phyloP scores from a whole-genome alignment of 2,113 vertebrate species.

The Prunella himalayana region DNA sequence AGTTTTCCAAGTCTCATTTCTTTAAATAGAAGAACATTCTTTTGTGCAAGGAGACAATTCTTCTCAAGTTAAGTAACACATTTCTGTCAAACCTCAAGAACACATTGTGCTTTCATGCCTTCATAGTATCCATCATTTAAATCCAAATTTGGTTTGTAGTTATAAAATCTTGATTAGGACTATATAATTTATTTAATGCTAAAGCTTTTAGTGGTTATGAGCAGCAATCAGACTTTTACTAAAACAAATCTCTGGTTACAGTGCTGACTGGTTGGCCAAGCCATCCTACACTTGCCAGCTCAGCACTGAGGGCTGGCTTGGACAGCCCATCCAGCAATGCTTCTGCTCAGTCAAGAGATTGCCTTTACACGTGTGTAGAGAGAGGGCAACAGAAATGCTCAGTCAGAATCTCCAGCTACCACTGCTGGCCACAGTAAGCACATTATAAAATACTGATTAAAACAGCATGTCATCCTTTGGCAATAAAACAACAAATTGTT shows the following conservation, averaged over 20 bases:
- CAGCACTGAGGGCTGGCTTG: not conserved
- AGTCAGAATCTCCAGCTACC: not conserved
- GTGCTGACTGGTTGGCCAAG: not conserved
- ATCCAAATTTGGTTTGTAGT: constrained; percentile 36
- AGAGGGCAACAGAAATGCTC: not conserved
- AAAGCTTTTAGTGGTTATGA: constrained; percentile 33
- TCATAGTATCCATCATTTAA: not conserved
- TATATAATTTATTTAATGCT: constrained; percentile 43
- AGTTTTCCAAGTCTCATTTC: not conserved
- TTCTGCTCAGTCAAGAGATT: not conserved
- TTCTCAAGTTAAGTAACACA: constrained; percentile 11
- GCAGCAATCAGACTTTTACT: not conserved
- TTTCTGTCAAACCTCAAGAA: constrained; percentile 46
- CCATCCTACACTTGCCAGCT: not conserved
- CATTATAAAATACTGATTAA: not conserved
- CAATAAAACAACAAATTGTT: not conserved
- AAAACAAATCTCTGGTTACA: not conserved
- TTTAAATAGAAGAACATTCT: not conserved
- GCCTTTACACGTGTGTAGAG: not conserved
- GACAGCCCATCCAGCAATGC: not conserved
- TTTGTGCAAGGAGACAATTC: not conserved
- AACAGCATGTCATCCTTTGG: rapidly evolving
- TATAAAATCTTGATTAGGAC: constrained; percentile 35
- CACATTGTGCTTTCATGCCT: not conserved
- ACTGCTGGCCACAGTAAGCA: not conserved